Conservation (phyloP, 1,140 invertebrate species). For the Lepidostoma basale region DNA sequence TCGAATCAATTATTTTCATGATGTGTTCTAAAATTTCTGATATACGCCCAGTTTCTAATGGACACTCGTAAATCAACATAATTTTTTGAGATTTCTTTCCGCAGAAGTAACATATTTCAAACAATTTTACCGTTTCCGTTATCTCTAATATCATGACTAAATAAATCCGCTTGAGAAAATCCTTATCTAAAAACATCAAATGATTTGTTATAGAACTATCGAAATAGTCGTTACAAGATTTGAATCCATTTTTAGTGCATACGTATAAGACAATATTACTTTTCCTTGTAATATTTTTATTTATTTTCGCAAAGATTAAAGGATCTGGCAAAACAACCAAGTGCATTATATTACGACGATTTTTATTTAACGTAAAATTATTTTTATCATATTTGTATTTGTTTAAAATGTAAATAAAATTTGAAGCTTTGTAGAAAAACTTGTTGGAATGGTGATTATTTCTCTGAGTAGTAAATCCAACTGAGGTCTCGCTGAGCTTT, state of each 20-base stretch:
- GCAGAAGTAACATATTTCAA: conserved; percentile 39
- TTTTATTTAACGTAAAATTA: neutral
- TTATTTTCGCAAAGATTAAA: neutral
- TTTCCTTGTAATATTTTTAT: neutral
- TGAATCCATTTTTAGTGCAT: neutral
- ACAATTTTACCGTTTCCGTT: conserved; percentile 11
- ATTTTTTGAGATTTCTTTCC: conserved; percentile 20
- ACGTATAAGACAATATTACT: neutral
- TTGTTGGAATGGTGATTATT: neutral
- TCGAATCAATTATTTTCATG: neutral
- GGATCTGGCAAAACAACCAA: neutral
- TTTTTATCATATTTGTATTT: neutral
- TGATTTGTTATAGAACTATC: neutral
- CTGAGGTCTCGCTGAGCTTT: neutral
- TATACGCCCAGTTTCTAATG: neutral
- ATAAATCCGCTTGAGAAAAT: neutral
- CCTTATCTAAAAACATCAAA: conserved; percentile 1
- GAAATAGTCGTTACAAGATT: neutral
- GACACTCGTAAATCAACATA: neutral
- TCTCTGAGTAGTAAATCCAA: neutral
- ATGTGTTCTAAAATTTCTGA: neutral
- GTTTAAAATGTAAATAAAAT: neutral
- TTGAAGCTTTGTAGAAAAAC: neutral
- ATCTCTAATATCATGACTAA: conserved; percentile 26
- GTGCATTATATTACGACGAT: neutral